A percentile compares a stretch with the other conserved stretches of the same genome.
phyloP scores from a whole-genome alignment of 2,113 vertebrate species.

The Tachysurus fulvidraco region DNA sequence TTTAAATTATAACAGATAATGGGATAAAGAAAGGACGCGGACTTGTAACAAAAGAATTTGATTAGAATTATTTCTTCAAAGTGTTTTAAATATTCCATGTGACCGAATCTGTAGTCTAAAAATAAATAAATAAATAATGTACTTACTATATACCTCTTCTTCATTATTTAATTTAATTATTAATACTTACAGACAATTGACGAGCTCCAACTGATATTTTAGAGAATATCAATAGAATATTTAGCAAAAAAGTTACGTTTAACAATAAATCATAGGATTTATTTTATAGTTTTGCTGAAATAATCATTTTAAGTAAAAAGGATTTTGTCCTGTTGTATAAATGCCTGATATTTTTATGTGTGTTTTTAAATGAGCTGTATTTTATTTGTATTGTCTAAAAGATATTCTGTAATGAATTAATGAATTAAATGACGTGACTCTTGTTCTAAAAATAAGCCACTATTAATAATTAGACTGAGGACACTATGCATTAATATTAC shows the following conservation, averaged over 20 bases:
- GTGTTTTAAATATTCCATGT: neutral
- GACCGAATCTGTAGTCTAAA: neutral
- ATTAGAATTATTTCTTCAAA: too few relatives aligned
- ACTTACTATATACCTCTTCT: neutral
- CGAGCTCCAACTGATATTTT: neutral
- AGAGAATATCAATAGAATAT: neutral
- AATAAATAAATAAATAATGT: neutral
- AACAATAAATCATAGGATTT: neutral
- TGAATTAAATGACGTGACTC: neutral
- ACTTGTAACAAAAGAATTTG: neutral
- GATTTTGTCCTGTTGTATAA: too few relatives aligned
- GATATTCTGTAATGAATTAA: neutral
- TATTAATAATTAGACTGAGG: neutral
- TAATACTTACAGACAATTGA: neutral
- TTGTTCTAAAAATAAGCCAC: neutral
- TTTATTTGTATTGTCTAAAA: too few relatives aligned
- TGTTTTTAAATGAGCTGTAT: too few relatives aligned
- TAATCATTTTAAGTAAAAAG: neutral
- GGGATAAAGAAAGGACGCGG: neutral
- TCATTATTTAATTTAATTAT: neutral
- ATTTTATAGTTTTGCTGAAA: neutral
- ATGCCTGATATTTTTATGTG: too few relatives aligned
- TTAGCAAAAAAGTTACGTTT: neutral
- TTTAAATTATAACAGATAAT: neutral
- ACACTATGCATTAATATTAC: neutral